Evolutionary conservation across 1,140 invertebrate species (phyloP).

Genomic region (Portunus trituberculatus): DNA sequence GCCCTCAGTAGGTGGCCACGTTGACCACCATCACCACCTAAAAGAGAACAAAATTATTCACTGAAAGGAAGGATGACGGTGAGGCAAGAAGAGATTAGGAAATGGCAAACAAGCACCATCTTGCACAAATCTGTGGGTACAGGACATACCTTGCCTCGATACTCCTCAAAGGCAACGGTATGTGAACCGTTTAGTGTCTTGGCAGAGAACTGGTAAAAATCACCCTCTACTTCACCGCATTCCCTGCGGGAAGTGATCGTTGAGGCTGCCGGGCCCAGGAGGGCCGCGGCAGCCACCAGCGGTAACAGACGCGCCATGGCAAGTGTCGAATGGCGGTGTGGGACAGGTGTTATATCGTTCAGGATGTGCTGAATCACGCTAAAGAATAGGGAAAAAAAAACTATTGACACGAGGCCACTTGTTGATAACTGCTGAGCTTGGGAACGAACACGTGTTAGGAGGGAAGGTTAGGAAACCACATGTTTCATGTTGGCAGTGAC

Average conservation of each 20-base stretch:
- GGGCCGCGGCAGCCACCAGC: conserved; percentile 66
- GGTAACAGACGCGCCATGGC: conserved; percentile 60
- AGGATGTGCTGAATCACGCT: not conserved
- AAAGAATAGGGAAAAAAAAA: too few relatives aligned
- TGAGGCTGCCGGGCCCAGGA: conserved; percentile 51
- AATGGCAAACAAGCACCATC: not conserved
- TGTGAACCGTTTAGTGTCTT: conserved; percentile 70
- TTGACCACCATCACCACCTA: conserved; percentile 82
- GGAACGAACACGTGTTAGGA: too few relatives aligned
- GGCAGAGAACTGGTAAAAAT: conserved; percentile 77
- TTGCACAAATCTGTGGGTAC: not conserved
- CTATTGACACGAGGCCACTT: too few relatives aligned
- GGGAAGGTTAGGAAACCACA: too few relatives aligned
- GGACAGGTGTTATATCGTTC: not conserved
- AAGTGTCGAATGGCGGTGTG: not conserved
- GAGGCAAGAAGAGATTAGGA: not conserved
- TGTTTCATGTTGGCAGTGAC: too few relatives aligned
- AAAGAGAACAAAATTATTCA: not conserved
- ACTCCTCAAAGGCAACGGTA: conserved; percentile 78
- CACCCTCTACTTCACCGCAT: conserved; percentile 63
- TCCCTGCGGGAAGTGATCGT: conserved; percentile 56
- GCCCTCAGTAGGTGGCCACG: conserved; percentile 83
- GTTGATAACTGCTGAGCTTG: too few relatives aligned
- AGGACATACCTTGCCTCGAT: conserved; percentile 79
- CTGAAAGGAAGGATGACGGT: not conserved